Evolutionary conservation across 2,113 vertebrate species (phyloP).

Genomic region (Formicarius rufipectus): DNA sequence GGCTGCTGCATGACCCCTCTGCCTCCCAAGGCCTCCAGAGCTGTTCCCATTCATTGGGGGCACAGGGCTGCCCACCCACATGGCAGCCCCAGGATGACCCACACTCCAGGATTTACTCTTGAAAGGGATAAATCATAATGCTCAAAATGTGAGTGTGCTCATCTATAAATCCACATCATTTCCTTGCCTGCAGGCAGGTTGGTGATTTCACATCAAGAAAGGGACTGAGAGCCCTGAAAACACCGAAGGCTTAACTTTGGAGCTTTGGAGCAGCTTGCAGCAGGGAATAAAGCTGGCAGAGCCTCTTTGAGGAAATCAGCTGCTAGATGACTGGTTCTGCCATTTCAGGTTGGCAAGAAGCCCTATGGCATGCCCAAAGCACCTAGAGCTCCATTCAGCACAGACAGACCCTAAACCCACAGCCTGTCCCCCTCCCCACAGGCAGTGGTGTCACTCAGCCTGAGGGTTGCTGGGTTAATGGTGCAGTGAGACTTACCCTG

Average conservation of each 20-base stretch:
- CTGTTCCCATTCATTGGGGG: fast-evolving
- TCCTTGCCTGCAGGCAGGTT: background rate
- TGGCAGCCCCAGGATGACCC: background rate
- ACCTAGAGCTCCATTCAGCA: background rate
- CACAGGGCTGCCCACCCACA: background rate
- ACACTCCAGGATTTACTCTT: background rate
- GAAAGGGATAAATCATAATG: background rate
- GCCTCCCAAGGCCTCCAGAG: background rate
- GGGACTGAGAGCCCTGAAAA: background rate
- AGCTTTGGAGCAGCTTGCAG: background rate
- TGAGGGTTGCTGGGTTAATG: background rate
- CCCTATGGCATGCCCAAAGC: background rate
- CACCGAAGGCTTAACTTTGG: background rate
- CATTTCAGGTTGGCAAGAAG: background rate
- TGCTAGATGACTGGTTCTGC: background rate
- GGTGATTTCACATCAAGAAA: background rate
- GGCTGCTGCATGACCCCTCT: background rate
- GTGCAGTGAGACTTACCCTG: constrained; percentile 80
- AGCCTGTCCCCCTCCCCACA: background rate
- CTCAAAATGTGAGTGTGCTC: background rate
- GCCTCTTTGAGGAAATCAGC: background rate
- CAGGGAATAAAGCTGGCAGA: background rate
- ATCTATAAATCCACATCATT: background rate
- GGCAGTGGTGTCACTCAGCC: background rate
- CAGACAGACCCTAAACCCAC: fast-evolving